Conservation (phyloP, 2,797 vertebrate species). For the Nasua narica region DNA sequence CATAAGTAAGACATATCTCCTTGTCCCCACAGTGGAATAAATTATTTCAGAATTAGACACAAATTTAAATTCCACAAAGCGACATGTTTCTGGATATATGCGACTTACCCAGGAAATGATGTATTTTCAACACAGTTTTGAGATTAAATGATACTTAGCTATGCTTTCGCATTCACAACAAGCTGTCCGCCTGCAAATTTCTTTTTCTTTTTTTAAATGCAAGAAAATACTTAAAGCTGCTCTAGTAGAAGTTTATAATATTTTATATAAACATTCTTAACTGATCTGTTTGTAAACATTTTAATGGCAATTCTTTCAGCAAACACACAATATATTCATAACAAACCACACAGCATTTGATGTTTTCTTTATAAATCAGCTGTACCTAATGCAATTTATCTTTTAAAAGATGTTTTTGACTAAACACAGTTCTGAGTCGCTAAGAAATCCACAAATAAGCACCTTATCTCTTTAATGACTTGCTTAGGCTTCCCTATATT, state of each 20-base stretch:
- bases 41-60: slow-evolving; percentile 58
- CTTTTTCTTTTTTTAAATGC: slow-evolving; percentile 52
- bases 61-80: slow-evolving; percentile 59
- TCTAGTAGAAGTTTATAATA: slow-evolving; percentile 10
- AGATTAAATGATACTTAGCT: slow-evolving; percentile 60
- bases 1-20: slow-evolving; percentile 38
- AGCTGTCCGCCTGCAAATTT: slow-evolving; percentile 25
- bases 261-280: slow-evolving; percentile 26
- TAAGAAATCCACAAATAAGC: slow-evolving; percentile 47
- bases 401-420: slow-evolving; percentile 45
- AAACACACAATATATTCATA: slow-evolving; percentile 11
- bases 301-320: slow-evolving; percentile 59
- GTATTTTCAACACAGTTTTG: slow-evolving; percentile 26
- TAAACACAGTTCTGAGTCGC: background rate
- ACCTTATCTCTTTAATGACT: slow-evolving; percentile 67
- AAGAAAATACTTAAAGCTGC: slow-evolving; percentile 30
- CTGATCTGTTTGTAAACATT: slow-evolving; percentile 53
- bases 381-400: slow-evolving; percentile 43
- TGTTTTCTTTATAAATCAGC: background rate
- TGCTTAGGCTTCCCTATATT: slow-evolving; percentile 21
- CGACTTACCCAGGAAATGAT: slow-evolving; percentile 52
- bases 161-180: slow-evolving; percentile 18
- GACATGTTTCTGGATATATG: slow-evolving; percentile 19
- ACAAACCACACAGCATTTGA: background rate
- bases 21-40: background rate